Percentiles rank a stretch among this genome's conserved stretches.
These are phyloP conservation scores for Engraulis encrasicolus DNA, from an alignment of 2,113 vertebrate genomes.

Conservation along the genomic window DNA sequence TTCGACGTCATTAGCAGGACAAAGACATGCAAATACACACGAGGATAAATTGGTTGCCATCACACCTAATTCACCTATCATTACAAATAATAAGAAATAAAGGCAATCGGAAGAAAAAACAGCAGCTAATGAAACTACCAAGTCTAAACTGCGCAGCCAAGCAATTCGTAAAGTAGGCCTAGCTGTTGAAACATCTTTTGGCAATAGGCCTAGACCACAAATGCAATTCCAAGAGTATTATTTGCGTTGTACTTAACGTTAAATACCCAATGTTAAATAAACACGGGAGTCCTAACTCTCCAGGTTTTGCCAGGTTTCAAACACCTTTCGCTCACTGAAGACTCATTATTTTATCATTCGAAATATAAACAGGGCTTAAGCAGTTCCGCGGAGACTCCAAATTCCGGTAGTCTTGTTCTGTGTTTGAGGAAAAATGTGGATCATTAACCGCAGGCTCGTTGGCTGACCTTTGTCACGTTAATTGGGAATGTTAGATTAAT, in stretches of 20 bases:
- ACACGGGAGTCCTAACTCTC: neutral
- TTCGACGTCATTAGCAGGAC: constrained; percentile 59
- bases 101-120: neutral
- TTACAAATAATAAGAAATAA: neutral
- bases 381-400: neutral
- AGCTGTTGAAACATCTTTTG: neutral
- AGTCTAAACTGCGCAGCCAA: neutral
- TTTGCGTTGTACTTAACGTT: neutral
- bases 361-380: neutral
- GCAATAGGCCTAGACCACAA: no score
- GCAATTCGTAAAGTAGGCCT: neutral
- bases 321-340: no score
- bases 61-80: constrained; percentile 47
- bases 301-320: no score
- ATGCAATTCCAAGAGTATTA: neutral
- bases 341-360: neutral
- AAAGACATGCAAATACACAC: constrained; percentile 61
- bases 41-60: constrained; percentile 57
- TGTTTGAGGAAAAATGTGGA: neutral
- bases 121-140: neutral
- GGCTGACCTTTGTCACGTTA: neutral
- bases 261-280: constrained; percentile 1
- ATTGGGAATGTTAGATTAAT: neutral
- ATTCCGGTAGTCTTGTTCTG: no score
- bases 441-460: neutral